phyloP scores from a whole-genome alignment of 2,797 vertebrate genomes.

The Sarcophilus harrisii region DNA sequence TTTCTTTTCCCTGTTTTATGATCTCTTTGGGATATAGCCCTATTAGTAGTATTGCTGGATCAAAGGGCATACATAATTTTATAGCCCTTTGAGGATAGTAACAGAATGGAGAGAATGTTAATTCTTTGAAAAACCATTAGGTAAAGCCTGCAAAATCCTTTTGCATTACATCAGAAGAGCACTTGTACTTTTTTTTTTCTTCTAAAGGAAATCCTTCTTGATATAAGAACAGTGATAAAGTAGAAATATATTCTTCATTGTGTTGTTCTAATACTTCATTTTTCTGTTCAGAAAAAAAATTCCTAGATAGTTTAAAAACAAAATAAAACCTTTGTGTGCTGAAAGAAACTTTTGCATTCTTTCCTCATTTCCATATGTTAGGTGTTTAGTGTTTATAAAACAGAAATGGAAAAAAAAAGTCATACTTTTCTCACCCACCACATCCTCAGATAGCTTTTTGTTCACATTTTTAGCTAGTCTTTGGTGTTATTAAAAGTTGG shows the following conservation, averaged over 20 bases:
- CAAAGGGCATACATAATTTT: too few species aligned
- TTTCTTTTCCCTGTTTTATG: too few species aligned
- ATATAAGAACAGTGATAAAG: neutral
- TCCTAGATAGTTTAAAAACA: neutral
- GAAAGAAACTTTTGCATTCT: neutral
- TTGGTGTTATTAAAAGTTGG: neutral
- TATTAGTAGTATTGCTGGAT: too few species aligned
- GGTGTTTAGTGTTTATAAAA: neutral
- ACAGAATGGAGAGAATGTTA: neutral
- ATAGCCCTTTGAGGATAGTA: too few species aligned
- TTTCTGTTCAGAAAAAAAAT: neutral
- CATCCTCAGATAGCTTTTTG: neutral
- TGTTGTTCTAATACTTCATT: neutral
- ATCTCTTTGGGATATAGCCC: too few species aligned
- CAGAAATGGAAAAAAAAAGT: neutral
- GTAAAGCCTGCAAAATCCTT: neutral
- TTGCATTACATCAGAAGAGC: neutral
- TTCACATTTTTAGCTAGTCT: neutral
- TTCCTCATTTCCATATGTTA: neutral
- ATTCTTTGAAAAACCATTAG: neutral
- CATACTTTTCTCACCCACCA: neutral
- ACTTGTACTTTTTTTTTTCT: neutral
- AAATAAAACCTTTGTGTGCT: neutral
- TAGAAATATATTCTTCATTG: neutral
- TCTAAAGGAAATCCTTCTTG: neutral